phyloP scores from a whole-genome alignment of 2,113 vertebrate species.

The Ochotona princeps region DNA sequence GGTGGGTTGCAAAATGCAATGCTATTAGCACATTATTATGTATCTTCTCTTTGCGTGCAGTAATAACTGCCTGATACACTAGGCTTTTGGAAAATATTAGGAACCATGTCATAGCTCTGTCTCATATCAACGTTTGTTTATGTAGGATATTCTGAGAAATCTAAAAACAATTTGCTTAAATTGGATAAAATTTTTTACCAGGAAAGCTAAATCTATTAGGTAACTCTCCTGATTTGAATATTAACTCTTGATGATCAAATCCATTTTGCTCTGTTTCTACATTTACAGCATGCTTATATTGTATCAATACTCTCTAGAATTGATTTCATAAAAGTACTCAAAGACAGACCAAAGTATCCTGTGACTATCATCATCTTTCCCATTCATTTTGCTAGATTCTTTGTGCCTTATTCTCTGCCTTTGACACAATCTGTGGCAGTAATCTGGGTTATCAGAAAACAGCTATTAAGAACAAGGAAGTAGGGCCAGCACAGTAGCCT shows the following conservation, averaged over 20 bases:
- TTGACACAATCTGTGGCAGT: no score
- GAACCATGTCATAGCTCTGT: slow-evolving; percentile 30
- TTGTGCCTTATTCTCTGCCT: not conserved
- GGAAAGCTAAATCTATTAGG: slow-evolving; percentile 9
- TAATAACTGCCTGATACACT: not conserved
- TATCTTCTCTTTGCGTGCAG: not conserved
- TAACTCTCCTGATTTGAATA: slow-evolving; percentile 18
- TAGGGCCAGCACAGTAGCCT: no score
- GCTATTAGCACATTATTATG: not conserved
- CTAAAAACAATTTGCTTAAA: slow-evolving; percentile 35
- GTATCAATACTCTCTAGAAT: not conserved
- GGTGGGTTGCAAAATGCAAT: not conserved
- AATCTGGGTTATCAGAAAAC: not conserved
- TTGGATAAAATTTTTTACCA: slow-evolving; percentile 12
- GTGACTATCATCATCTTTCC: not conserved
- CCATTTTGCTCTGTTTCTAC: not conserved
- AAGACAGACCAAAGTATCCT: not conserved
- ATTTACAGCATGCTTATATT: not conserved
- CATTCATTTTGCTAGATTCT: not conserved
- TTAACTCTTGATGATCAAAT: slow-evolving; percentile 22
- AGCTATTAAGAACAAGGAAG: not conserved
- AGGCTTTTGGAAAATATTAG: not conserved
- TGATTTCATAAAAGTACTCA: not conserved
- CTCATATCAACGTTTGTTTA: slow-evolving; percentile 30
- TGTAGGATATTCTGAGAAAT: slow-evolving; percentile 33